Conservation (phyloP, 2,797 vertebrate genomes). For the Xenopus petersii region DNA sequence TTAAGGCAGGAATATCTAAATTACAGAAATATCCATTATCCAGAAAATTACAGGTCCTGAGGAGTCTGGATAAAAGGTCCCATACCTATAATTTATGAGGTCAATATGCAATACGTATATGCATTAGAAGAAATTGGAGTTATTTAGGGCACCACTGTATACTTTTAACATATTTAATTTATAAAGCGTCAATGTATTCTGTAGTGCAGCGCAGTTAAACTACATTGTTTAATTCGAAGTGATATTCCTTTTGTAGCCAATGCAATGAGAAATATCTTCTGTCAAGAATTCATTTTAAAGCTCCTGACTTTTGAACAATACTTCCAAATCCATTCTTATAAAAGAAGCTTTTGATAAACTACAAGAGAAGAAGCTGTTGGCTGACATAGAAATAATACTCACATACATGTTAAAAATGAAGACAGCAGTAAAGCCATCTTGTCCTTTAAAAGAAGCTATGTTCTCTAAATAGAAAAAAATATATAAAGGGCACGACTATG, state of each 20-base stretch:
- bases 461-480: too few relatives aligned
- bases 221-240: constrained; percentile 31
- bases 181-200: too few relatives aligned
- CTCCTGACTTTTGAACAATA: constrained; percentile 25
- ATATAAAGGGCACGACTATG: too few relatives aligned
- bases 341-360: constrained; percentile 34
- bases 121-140: too few relatives aligned
- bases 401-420: constrained; percentile 9
- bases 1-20: too few relatives aligned
- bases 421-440: constrained; percentile 24
- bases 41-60: too few relatives aligned
- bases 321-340: constrained; percentile 27
- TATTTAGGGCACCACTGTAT: too few relatives aligned
- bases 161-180: too few relatives aligned
- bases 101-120: too few relatives aligned
- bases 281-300: constrained; percentile 29
- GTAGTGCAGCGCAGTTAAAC: neutral
- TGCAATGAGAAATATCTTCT: constrained; percentile 25
- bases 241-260: constrained; percentile 22
- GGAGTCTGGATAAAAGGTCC: too few relatives aligned
- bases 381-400: neutral
- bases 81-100: too few relatives aligned
- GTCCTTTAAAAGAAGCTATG: constrained; percentile 39
- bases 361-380: constrained; percentile 23
- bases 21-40: too few relatives aligned